phyloP scores from a whole-genome alignment of 2,797 vertebrate genomes.

The Dendrocincla fuliginosa region DNA sequence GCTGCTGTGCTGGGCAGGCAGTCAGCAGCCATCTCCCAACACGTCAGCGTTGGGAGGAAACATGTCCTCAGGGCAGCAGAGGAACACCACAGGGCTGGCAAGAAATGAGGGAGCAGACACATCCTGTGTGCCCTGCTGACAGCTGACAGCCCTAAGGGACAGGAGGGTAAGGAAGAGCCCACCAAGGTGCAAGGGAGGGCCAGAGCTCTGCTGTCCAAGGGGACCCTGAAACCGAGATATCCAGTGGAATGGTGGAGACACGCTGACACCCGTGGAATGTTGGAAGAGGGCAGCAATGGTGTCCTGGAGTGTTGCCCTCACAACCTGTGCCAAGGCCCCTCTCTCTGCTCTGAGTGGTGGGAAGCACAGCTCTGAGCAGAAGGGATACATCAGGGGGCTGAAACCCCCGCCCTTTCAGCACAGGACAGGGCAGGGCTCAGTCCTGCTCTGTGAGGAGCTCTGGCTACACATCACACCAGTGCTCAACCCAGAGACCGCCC shows the following conservation, averaged over 20 bases:
- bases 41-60: background rate
- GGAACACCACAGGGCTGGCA: background rate
- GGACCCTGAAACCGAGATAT: background rate
- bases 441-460: background rate
- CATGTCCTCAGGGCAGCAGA: background rate
- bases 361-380: background rate
- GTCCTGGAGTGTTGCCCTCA: accelerated
- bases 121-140: accelerated
- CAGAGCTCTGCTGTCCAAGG: background rate
- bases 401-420: background rate
- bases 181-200: background rate
- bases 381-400: accelerated
- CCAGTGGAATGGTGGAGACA: background rate
- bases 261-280: background rate
- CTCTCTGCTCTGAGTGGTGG: background rate
- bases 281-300: background rate
- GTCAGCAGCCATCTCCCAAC: background rate
- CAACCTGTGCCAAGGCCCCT: accelerated
- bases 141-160: background rate
- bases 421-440: background rate
- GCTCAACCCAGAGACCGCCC: background rate
- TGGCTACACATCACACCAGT: accelerated
- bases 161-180: background rate
- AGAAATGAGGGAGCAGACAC: accelerated
- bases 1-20: background rate